A percentile compares a stretch with the other conserved stretches of the same genome.
phyloP scores from a whole-genome alignment of 2,797 vertebrate genomes.

The Xiphophorus birchmanni region DNA sequence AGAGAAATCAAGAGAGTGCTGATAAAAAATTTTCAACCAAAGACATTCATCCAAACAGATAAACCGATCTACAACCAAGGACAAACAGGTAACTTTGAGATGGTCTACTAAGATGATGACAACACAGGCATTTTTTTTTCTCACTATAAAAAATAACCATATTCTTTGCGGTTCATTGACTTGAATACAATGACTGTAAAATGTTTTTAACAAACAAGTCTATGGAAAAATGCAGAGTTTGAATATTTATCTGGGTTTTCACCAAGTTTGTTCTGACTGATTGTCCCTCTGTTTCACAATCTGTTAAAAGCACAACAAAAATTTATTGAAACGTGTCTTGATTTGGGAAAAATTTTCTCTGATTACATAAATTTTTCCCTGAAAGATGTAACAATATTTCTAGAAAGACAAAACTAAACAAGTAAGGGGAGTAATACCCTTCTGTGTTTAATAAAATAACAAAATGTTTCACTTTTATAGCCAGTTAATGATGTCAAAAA shows the following conservation, averaged over 20 bases:
- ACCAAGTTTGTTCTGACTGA: not conserved
- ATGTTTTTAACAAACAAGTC: not conserved
- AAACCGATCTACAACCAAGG: constrained; percentile 86
- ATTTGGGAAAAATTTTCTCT: not conserved
- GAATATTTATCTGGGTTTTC: not conserved
- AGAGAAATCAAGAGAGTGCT: constrained; percentile 73
- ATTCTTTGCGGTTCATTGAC: not conserved
- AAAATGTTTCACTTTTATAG: not conserved
- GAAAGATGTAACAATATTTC: not conserved
- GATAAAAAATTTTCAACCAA: constrained; percentile 60
- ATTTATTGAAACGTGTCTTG: not conserved
- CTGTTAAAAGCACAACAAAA: not conserved
- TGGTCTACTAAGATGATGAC: no score
- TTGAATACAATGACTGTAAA: not conserved
- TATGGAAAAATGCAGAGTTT: not conserved
- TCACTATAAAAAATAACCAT: not conserved
- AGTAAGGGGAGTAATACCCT: not conserved
- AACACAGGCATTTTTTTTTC: not conserved
- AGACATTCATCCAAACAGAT: constrained; percentile 86
- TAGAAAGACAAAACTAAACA: not conserved
- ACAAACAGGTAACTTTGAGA: constrained; percentile 69
- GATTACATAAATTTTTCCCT: no score
- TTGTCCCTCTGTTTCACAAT: not conserved
- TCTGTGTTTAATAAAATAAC: not conserved
- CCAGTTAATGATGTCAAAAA: not conserved